Conservation (phyloP, 1,140 invertebrate genomes). For the Sesamia nonagrioides region DNA sequence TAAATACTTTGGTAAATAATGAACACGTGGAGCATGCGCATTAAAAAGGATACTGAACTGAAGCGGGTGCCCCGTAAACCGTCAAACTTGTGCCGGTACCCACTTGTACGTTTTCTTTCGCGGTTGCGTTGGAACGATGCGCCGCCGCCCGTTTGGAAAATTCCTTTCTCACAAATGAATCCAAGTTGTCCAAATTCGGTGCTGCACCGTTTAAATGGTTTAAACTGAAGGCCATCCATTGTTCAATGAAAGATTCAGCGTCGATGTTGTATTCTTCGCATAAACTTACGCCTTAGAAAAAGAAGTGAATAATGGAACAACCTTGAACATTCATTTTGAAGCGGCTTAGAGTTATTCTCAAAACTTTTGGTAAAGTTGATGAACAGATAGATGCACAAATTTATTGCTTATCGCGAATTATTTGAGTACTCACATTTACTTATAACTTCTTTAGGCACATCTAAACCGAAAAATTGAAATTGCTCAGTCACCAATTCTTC, state of each 20-base stretch:
- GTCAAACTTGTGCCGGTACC: conserved; percentile 76
- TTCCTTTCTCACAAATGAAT: conserved; percentile 89
- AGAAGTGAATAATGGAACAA: conserved; percentile 80
- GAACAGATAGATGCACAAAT: conserved; percentile 3
- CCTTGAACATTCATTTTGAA: conserved; percentile 83
- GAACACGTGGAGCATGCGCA: conserved; percentile 72
- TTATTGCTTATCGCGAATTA: conserved; percentile 41
- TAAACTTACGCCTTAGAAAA: conserved; percentile 87
- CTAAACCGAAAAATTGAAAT: conserved; percentile 86
- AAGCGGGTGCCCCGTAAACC: conserved; percentile 72
- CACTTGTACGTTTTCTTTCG: conserved; percentile 69
- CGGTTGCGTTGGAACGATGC: conserved; percentile 67
- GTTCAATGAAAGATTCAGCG: conserved; percentile 90
- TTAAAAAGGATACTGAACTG: conserved; percentile 82
- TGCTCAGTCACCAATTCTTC: conserved; percentile 87
- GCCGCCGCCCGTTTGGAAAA: conserved; percentile 84
- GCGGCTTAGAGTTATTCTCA: conserved; percentile 53
- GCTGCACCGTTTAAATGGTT: conserved; percentile 88
- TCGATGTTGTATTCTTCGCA: conserved; percentile 89
- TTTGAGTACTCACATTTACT: conserved; percentile 78
- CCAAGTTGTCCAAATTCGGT: conserved; percentile 88
- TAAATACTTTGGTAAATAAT: conserved; percentile 53
- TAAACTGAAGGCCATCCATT: conserved; percentile 90
- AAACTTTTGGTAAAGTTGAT: conserved; percentile 40
- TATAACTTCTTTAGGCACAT: conserved; percentile 80